A percentile compares a stretch with the other conserved stretches of the same genome.
Evolutionary conservation across 2,797 vertebrate species (phyloP).

Genomic region (Leptoclinus maculatus): DNA sequence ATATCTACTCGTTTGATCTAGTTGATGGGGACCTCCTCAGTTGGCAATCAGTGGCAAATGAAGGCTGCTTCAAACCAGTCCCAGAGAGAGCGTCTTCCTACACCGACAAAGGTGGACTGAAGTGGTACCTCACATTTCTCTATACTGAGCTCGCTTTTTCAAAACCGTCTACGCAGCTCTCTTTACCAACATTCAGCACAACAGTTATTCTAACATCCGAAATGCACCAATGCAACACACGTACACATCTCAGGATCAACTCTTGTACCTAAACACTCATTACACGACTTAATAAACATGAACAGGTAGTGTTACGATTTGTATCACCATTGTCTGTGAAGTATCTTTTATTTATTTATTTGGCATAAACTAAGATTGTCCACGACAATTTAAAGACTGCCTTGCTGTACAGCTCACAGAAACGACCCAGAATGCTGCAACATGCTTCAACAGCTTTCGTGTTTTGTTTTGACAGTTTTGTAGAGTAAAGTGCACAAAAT

Average conservation of each 20-base stretch:
- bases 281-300: no score
- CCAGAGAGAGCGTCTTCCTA: neutral
- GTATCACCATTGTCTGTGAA: neutral
- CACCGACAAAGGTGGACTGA: neutral
- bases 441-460: neutral
- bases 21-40: constrained; percentile 34
- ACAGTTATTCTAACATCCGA: neutral
- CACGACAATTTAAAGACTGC: neutral
- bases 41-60: constrained; percentile 23
- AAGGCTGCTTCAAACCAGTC: constrained; percentile 10
- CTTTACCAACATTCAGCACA: neutral
- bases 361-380: neutral
- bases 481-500: neutral
- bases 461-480: neutral
- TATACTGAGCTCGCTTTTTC: no score
- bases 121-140: neutral
- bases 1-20: constrained; percentile 50
- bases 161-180: neutral
- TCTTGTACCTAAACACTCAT: no score
- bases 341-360: neutral
- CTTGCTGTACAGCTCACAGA: neutral
- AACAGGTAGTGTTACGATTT: no score
- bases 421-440: neutral
- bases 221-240: neutral
- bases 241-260: neutral